A percentile compares a stretch with the other conserved stretches of the same genome.
Evolutionary conservation across 2,113 vertebrate species (phyloP).

Genomic region (Penelope pileata): DNA sequence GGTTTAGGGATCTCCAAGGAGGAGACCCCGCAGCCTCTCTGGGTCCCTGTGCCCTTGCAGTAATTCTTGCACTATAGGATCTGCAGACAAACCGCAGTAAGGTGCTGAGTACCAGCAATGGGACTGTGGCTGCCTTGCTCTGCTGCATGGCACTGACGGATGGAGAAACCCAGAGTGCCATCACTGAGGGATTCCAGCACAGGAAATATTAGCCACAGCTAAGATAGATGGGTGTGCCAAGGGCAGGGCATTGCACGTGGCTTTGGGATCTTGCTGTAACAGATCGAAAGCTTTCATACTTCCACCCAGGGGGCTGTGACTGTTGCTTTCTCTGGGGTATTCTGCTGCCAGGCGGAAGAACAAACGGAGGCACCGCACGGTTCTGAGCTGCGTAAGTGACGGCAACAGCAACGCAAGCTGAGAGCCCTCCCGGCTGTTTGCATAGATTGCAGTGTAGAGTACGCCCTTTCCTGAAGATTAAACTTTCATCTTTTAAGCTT

Average conservation of each 20-base stretch:
- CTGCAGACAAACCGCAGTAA: not conserved
- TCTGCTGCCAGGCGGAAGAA: not conserved
- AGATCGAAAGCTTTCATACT: not conserved
- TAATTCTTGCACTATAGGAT: not conserved
- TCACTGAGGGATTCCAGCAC: not conserved
- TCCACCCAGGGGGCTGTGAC: accelerated
- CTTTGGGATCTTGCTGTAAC: not conserved
- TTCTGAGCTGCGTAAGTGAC: not conserved
- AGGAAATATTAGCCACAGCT: not conserved
- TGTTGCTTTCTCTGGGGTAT: not conserved
- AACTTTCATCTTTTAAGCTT: conserved; percentile 16
- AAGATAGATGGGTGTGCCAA: not conserved
- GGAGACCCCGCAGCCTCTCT: not conserved
- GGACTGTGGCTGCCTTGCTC: not conserved
- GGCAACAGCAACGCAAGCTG: not conserved
- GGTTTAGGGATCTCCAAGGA: not conserved
- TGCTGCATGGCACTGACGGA: accelerated
- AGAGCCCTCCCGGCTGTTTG: not conserved
- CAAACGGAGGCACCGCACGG: not conserved
- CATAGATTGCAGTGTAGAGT: conserved; percentile 7
- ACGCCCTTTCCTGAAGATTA: conserved; percentile 47
- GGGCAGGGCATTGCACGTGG: not conserved
- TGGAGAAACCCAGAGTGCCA: not conserved
- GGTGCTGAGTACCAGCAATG: not conserved
- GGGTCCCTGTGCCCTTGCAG: not conserved